Percentiles rank a stretch among this genome's conserved stretches.
Evolutionary conservation across 2,113 vertebrate genomes (phyloP).

Genomic region (Nansenia antarctica): DNA sequence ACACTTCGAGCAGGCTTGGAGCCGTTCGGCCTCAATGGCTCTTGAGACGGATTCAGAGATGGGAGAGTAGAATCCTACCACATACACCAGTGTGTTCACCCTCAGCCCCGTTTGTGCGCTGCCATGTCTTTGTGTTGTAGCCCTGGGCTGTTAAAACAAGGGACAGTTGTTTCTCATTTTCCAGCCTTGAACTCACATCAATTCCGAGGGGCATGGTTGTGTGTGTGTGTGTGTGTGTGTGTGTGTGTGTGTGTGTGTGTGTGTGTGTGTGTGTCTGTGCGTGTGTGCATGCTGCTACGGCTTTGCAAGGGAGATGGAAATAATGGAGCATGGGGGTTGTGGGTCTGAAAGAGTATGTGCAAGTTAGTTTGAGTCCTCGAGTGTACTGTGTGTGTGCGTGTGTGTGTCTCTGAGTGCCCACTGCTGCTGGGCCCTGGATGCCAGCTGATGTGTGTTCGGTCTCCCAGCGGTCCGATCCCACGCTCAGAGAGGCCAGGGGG

Average conservation of each 20-base stretch:
- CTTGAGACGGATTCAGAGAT: not conserved
- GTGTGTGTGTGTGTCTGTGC: slow-evolving; percentile 13
- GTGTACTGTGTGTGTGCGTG: not conserved
- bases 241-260: slow-evolving; percentile 11
- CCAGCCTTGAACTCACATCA: not conserved
- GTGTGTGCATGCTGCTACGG: no score
- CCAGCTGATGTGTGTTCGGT: not conserved
- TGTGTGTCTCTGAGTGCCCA: not conserved
- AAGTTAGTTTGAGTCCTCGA: no score
- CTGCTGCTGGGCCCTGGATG: not conserved
- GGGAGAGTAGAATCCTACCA: not conserved
- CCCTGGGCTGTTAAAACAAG: no score
- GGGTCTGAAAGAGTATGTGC: no score
- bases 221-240: slow-evolving; percentile 12
- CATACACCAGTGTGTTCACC: no score
- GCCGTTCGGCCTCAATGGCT: not conserved
- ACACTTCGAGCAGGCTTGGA: not conserved
- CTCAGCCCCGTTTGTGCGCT: not conserved
- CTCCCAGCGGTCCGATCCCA: slow-evolving; percentile 3
- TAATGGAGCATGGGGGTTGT: not conserved
- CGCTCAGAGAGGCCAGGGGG: slow-evolving; percentile 4
- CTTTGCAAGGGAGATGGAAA: not conserved
- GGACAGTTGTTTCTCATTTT: not conserved
- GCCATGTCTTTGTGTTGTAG: no score
- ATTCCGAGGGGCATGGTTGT: not conserved